A percentile compares a stretch with the other conserved stretches of the same genome.
phyloP scores from a whole-genome alignment of 1,140 invertebrate species.

The Eufriesea mexicana region DNA sequence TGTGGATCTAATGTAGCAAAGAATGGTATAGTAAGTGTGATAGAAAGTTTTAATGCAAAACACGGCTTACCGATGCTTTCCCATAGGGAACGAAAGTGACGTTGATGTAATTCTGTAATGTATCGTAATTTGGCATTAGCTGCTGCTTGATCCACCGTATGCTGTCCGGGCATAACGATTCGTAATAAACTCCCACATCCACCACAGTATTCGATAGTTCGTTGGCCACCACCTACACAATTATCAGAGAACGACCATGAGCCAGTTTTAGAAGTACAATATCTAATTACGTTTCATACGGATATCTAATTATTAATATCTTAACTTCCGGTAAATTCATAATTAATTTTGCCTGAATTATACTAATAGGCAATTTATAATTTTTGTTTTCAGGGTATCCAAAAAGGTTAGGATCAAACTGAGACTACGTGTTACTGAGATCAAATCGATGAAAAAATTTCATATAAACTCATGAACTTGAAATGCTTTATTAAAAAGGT shows the following conservation, averaged over 20 bases:
- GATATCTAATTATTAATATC: no score
- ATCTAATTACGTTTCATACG: neutral
- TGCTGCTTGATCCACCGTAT: slow-evolving; percentile 85
- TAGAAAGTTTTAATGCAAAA: slow-evolving; percentile 5
- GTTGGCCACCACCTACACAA: slow-evolving; percentile 29
- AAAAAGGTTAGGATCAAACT: no score
- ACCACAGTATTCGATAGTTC: slow-evolving; percentile 1
- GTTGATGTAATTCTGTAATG: slow-evolving; percentile 66
- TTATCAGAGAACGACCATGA: neutral
- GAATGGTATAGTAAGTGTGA: neutral
- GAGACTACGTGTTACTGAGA: no score
- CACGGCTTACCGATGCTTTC: slow-evolving; percentile 86
- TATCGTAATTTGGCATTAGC: slow-evolving; percentile 66
- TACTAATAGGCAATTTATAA: no score
- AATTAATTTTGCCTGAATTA: neutral
- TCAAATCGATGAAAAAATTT: no score
- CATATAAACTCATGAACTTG: no score
- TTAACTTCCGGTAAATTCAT: neutral
- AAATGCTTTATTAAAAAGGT: no score
- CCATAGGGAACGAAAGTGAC: slow-evolving; percentile 85
- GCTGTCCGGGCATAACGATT: slow-evolving; percentile 91
- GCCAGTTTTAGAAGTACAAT: neutral
- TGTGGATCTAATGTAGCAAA: neutral
- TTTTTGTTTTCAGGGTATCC: no score
- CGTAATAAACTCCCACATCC: slow-evolving; percentile 86